Conservation (phyloP, 2,797 vertebrate species). For the Acrossocheilus fasciatus region DNA sequence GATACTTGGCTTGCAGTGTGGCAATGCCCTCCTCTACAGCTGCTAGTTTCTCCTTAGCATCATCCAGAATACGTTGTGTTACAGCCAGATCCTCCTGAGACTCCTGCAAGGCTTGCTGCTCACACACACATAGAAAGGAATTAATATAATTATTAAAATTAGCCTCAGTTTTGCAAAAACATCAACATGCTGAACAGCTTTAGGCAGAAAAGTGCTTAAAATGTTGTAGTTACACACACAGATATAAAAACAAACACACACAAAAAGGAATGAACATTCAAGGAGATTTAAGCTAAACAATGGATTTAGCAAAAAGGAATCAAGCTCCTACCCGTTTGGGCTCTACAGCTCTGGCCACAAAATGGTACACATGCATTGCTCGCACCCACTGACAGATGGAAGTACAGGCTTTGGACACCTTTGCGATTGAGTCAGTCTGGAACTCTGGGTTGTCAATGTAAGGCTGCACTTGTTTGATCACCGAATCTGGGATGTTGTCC, state of each 20-base stretch:
- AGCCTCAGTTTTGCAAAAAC: background rate
- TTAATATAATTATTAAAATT: background rate
- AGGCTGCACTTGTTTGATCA: slow-evolving; percentile 88
- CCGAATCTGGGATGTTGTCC: slow-evolving; percentile 88
- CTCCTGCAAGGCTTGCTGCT: slow-evolving; percentile 83
- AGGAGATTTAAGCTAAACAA: background rate
- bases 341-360: slow-evolving; percentile 85
- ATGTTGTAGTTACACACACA: background rate
- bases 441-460: slow-evolving; percentile 94
- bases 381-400: slow-evolving; percentile 96
- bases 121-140: slow-evolving; percentile 14
- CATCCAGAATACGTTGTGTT: slow-evolving; percentile 83
- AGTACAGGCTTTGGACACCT: slow-evolving; percentile 92
- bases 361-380: slow-evolving; percentile 92
- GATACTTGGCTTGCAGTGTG: slow-evolving; percentile 83
- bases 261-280: background rate
- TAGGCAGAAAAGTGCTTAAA: slow-evolving; percentile 19
- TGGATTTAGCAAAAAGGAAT: background rate
- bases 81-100: slow-evolving; percentile 85
- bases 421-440: slow-evolving; percentile 86
- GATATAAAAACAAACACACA: background rate
- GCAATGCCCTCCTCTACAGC: slow-evolving; percentile 84
- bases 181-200: background rate
- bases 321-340: slow-evolving; percentile 86
- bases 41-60: slow-evolving; percentile 80